Percentiles rank a stretch among this genome's conserved stretches.
Conservation (phyloP, 1,140 invertebrate species). For the Branchinecta lynchi region DNA sequence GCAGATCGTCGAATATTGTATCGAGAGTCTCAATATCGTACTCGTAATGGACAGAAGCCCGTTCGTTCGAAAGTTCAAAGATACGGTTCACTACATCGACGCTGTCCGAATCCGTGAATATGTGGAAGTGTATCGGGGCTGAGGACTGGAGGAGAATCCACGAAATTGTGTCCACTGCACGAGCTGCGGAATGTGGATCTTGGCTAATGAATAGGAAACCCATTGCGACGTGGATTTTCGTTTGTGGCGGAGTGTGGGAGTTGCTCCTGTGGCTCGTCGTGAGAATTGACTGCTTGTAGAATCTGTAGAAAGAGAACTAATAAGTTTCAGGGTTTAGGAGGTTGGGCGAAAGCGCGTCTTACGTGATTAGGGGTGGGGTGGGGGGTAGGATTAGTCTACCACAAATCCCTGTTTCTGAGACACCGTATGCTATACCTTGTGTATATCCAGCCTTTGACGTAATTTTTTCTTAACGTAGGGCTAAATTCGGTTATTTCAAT, state of each 20-base stretch:
- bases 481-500: too few species aligned
- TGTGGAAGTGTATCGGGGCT: slow-evolving; percentile 21
- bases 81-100: slow-evolving; percentile 19
- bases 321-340: too few species aligned
- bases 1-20: slow-evolving; percentile 16
- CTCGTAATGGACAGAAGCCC: slow-evolving; percentile 12
- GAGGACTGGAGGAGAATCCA: slow-evolving; percentile 21
- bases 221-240: slow-evolving; percentile 16
- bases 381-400: too few species aligned
- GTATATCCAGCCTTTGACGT: too few species aligned
- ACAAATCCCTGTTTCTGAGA: too few species aligned
- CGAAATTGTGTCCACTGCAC: slow-evolving; percentile 22
- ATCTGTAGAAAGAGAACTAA: too few species aligned
- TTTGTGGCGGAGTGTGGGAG: not conserved
- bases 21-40: slow-evolving; percentile 16
- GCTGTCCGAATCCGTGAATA: slow-evolving; percentile 21
- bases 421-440: too few species aligned
- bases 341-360: too few species aligned
- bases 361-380: too few species aligned
- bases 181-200: slow-evolving; percentile 17
- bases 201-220: slow-evolving; percentile 17
- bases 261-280: too few species aligned
- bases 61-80: slow-evolving; percentile 15
- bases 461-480: too few species aligned
- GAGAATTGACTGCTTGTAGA: too few species aligned